These are phyloP conservation scores for Merops nubicus DNA, from an alignment of 2,113 vertebrate genomes.

Conservation along the genomic window DNA sequence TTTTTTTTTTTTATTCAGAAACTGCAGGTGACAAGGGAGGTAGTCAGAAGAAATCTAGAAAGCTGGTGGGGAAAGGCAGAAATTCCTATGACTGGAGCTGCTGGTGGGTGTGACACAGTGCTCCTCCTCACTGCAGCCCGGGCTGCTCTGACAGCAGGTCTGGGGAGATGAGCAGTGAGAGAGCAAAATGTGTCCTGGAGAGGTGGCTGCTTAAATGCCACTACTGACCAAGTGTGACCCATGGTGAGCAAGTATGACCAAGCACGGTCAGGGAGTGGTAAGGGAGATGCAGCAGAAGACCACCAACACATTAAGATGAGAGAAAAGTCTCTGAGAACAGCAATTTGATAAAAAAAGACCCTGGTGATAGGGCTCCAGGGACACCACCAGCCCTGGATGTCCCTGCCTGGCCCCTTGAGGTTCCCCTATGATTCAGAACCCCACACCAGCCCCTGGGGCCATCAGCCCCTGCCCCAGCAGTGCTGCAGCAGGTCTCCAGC, in stretches of 20 bases:
- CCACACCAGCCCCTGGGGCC: accelerated
- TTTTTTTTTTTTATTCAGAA: background rate
- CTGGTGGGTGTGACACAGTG: accelerated
- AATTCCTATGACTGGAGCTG: background rate
- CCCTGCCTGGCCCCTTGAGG: accelerated
- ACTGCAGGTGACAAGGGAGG: background rate
- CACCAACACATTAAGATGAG: background rate
- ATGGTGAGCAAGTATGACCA: background rate
- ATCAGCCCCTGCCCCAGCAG: accelerated
- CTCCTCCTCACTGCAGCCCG: background rate
- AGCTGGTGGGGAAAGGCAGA: accelerated
- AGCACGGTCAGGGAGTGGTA: background rate
- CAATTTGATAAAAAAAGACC: background rate
- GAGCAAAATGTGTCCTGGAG: background rate
- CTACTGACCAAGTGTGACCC: background rate
- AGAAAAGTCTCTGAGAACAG: background rate
- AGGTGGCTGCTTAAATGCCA: background rate
- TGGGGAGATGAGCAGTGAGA: background rate
- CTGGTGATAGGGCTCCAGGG: accelerated
- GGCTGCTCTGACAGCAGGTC: background rate
- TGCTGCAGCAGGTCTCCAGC: background rate
- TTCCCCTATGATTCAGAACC: background rate
- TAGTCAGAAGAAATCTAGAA: background rate
- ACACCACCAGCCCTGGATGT: background rate
- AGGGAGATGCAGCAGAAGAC: background rate